These are phyloP conservation scores for Eupithecia centaureata DNA, from an alignment of 2,888 invertebrate species.

Conservation along the genomic window DNA sequence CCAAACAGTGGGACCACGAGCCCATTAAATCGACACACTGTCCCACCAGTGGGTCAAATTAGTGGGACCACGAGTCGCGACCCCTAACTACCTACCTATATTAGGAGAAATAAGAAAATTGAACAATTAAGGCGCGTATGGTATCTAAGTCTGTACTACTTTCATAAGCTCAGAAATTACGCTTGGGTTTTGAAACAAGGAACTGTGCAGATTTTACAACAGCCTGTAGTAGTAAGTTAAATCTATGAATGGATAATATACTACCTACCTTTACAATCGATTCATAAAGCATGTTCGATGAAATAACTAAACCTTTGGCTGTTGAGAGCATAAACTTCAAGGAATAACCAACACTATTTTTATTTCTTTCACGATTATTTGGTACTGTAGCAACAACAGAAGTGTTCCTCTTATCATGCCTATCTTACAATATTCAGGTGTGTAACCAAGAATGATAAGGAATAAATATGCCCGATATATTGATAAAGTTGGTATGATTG, in stretches of 20 bases:
- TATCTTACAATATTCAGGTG: slow-evolving; percentile 10
- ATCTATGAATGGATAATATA: no score
- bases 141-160: no score
- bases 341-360: background rate
- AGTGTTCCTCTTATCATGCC: slow-evolving; percentile 5
- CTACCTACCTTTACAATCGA: slow-evolving; percentile 27
- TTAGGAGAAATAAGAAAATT: no score
- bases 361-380: background rate
- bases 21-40: no score
- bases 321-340: background rate
- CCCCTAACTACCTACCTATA: no score
- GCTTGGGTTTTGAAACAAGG: no score
- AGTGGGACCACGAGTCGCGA: no score
- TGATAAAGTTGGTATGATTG: background rate
- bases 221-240: background rate
- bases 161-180: no score
- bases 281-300: slow-evolving; percentile 18
- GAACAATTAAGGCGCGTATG: no score
- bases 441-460: slow-evolving; percentile 3
- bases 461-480: background rate
- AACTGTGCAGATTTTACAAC: background rate
- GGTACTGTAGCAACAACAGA: background rate
- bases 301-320: background rate
- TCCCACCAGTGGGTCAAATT: no score
- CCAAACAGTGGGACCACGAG: no score